Conservation (phyloP, 2,113 vertebrate genomes). For the Sorex araneus region DNA sequence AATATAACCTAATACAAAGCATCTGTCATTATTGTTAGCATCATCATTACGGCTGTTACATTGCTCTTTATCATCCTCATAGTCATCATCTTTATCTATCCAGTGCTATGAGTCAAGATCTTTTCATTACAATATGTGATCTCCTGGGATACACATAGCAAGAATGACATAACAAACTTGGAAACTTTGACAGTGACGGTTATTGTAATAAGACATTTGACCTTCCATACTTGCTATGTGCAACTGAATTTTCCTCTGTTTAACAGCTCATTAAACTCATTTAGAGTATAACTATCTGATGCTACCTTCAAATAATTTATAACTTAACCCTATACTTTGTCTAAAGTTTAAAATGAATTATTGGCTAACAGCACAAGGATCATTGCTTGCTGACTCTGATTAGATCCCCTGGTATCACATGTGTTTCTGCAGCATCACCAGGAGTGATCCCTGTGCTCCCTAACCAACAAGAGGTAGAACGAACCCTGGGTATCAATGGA, state of each 20-base stretch:
- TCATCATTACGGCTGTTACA: background rate
- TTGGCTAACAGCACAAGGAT: background rate
- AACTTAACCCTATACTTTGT: background rate
- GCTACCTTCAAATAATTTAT: slow-evolving; percentile 13
- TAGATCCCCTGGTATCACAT: too few species aligned
- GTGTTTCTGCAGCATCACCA: too few species aligned
- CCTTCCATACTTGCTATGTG: background rate
- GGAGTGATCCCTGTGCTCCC: too few species aligned
- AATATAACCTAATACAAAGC: slow-evolving; percentile 3
- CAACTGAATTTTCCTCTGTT: background rate
- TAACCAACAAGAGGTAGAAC: too few species aligned
- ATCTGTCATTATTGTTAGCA: background rate
- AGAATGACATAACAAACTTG: background rate
- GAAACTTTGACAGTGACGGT: background rate
- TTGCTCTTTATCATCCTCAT: background rate
- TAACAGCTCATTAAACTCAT: background rate
- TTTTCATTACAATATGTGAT: background rate
- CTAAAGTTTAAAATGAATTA: slow-evolving; percentile 7
- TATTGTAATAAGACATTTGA: background rate
- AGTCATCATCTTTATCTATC: background rate
- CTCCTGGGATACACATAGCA: background rate
- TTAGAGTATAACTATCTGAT: background rate
- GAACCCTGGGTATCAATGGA: too few species aligned
- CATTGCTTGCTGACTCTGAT: too few species aligned
- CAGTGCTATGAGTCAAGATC: background rate